Evolutionary conservation across 2,113 vertebrate species (phyloP).

Genomic region (Laterallus jamaicensis): DNA sequence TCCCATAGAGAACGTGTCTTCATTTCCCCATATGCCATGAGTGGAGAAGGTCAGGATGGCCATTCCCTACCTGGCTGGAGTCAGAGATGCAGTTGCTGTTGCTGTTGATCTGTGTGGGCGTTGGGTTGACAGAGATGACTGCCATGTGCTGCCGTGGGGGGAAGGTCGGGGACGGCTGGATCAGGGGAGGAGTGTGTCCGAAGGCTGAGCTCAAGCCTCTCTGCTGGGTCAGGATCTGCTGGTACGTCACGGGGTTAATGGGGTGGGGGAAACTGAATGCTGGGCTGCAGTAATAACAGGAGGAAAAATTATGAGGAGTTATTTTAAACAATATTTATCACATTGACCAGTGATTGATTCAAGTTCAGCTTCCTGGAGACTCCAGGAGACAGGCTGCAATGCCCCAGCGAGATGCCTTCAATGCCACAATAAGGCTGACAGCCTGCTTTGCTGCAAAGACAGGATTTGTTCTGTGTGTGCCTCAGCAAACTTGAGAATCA

Average conservation of each 20-base stretch:
- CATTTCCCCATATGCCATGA: neutral
- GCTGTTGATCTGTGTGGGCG: conserved; percentile 75
- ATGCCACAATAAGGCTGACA: neutral
- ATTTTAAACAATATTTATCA: neutral
- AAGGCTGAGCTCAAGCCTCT: conserved; percentile 89
- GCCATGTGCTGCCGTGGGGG: conserved; percentile 85
- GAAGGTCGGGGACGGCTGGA: conserved; percentile 87
- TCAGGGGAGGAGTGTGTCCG: conserved; percentile 89
- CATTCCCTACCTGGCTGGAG: conserved; percentile 81
- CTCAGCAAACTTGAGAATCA: neutral
- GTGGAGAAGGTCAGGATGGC: neutral
- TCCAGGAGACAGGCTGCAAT: neutral
- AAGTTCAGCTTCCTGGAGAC: neutral
- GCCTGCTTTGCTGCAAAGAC: neutral
- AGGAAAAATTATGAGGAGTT: neutral
- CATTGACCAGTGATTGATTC: neutral
- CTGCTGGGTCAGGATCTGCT: conserved; percentile 95
- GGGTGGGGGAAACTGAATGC: conserved; percentile 94
- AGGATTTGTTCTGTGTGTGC: accelerated
- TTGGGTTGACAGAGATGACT: conserved; percentile 75
- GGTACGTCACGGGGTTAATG: conserved; percentile 94
- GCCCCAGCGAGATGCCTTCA: neutral
- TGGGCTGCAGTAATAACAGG: conserved; percentile 76
- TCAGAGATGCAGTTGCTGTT: conserved; percentile 76
- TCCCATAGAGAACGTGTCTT: accelerated